phyloP scores from a whole-genome alignment of 2,888 invertebrate genomes.

The Hirtodrosophila trivittata region DNA sequence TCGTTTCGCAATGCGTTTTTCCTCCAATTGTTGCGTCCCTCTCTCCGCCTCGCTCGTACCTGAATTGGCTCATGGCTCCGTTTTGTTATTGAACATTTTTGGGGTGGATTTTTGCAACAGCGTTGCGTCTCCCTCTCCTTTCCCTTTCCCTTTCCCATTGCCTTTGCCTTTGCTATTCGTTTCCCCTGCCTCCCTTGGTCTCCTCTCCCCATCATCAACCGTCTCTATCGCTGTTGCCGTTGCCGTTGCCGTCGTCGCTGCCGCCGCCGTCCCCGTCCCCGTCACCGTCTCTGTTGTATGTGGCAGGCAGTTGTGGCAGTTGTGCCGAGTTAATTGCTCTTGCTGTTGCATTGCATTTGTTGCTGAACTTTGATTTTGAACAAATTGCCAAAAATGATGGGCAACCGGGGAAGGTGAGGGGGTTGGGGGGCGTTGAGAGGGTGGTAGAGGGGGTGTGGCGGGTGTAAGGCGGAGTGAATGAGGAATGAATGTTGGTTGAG shows the following conservation, averaged over 20 bases:
- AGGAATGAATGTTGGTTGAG: conserved; percentile 1
- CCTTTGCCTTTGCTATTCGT: background rate
- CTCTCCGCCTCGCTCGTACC: conserved; percentile 60
- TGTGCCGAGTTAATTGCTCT: conserved; percentile 77
- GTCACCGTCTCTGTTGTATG: conserved; percentile 36
- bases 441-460: no score
- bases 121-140: conserved; percentile 36
- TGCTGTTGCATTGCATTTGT: conserved; percentile 77
- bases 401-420: conserved; percentile 9
- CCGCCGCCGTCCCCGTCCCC: conserved; percentile 3
- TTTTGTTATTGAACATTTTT: conserved; percentile 66
- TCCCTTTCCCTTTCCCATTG: background rate
- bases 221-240: background rate
- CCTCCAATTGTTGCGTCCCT: conserved; percentile 72
- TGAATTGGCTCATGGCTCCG: conserved; percentile 74
- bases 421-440: conserved; percentile 10
- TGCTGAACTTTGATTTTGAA: conserved; percentile 75
- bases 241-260: conserved; percentile 5
- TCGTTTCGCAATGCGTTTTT: conserved; percentile 44
- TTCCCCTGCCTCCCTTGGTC: background rate
- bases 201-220: background rate
- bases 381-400: conserved; percentile 70
- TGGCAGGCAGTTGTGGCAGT: conserved; percentile 61
- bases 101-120: conserved; percentile 75
- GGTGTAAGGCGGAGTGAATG: no score